Conservation (phyloP, 1,140 invertebrate species). For the Acromyrmex heyeri region DNA sequence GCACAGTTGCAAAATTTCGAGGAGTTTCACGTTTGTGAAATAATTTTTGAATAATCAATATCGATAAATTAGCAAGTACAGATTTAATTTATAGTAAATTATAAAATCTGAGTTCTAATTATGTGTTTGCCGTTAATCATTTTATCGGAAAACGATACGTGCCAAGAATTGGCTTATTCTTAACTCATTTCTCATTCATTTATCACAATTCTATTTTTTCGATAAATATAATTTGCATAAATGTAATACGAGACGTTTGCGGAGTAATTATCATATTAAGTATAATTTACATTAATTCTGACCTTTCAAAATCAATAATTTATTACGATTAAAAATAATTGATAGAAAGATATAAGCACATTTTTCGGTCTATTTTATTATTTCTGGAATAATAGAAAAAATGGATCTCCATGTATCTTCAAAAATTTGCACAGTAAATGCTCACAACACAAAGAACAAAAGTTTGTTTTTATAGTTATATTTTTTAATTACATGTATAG, state of each 20-base stretch:
- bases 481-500: too few species aligned
- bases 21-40: not conserved
- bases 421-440: not conserved
- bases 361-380: not conserved
- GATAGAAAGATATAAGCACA: not conserved
- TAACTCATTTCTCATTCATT: conserved; percentile 15
- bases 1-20: not conserved
- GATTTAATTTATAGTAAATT: not conserved
- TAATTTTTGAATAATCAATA: not conserved
- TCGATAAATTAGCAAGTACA: not conserved
- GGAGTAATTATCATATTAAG: not conserved
- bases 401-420: not conserved
- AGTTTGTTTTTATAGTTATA: too few species aligned
- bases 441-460: too few species aligned
- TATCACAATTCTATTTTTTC: not conserved
- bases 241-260: not conserved
- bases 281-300: not conserved
- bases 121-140: not conserved
- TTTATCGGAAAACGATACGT: conserved; percentile 25
- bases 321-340: not conserved
- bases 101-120: not conserved
- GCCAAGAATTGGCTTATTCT: conserved; percentile 1
- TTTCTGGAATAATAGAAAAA: too few species aligned
- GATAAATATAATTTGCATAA: not conserved
- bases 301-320: not conserved